Evolutionary conservation across 2,113 vertebrate genomes (phyloP).

Genomic region (Ia io): DNA sequence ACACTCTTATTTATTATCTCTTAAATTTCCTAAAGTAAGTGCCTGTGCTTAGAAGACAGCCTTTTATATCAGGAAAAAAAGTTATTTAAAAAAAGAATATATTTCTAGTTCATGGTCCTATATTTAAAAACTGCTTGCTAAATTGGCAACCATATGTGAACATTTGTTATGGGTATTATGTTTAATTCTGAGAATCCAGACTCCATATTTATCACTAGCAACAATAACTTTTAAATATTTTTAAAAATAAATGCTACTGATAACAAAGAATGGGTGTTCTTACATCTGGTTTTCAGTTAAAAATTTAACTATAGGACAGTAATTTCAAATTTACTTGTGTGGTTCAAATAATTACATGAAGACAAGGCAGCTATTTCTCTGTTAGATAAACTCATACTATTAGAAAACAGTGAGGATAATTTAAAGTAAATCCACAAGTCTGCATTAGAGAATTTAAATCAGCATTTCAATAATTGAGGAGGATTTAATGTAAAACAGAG

Average conservation of each 20-base stretch:
- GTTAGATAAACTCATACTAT: conserved; percentile 74
- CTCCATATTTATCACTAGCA: neutral
- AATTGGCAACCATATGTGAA: conserved; percentile 6
- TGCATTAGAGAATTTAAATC: conserved; percentile 77
- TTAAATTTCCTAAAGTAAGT: neutral
- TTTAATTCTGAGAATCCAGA: conserved; percentile 8
- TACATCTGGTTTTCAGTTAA: conserved; percentile 46
- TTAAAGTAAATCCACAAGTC: conserved; percentile 70
- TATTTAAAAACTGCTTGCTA: neutral
- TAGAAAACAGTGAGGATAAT: conserved; percentile 76
- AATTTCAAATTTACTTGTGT: conserved; percentile 67
- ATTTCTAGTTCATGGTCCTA: neutral
- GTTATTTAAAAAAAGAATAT: neutral
- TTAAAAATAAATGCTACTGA: neutral
- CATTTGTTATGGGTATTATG: neutral
- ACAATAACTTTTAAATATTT: neutral
- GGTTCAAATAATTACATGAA: conserved; percentile 71
- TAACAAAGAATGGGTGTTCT: conserved; percentile 4
- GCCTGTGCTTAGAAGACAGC: neutral
- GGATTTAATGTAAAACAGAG: conserved; percentile 75
- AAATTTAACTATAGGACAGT: conserved; percentile 61
- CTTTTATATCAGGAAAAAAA: neutral
- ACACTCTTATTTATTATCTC: neutral
- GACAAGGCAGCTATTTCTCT: conserved; percentile 61
- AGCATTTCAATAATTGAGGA: conserved; percentile 78